Evolutionary conservation across 1,140 invertebrate genomes (phyloP).

Genomic region (Euwallacea fornicatus): DNA sequence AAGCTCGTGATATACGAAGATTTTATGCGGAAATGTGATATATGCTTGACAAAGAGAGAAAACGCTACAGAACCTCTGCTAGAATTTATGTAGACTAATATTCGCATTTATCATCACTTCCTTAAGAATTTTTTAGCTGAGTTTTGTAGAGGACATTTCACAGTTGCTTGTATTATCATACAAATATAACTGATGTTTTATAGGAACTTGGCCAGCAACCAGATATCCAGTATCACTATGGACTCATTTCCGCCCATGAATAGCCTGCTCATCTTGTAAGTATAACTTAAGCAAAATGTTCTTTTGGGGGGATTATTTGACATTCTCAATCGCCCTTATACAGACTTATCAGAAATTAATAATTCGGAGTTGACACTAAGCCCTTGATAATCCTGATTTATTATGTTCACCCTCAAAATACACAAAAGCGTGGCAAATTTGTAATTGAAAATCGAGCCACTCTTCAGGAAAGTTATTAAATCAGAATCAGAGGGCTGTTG

Average conservation of each 20-base stretch:
- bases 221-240: conserved; percentile 63
- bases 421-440: too few species aligned
- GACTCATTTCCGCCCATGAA: conserved; percentile 63
- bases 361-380: too few species aligned
- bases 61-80: conserved; percentile 19
- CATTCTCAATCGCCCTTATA: neutral
- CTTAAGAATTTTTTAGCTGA: too few species aligned
- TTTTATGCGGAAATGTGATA: conserved; percentile 33
- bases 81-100: conserved; percentile 30
- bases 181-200: conserved; percentile 47
- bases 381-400: too few species aligned
- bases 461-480: too few species aligned
- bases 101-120: conserved; percentile 19
- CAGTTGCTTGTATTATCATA: too few species aligned
- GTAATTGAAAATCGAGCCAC: too few species aligned
- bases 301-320: too few species aligned
- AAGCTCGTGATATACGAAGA: conserved; percentile 22
- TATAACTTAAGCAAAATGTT: conserved; percentile 43
- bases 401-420: too few species aligned
- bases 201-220: conserved; percentile 71
- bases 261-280: conserved; percentile 69
- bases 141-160: neutral
- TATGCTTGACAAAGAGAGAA: conserved; percentile 28
- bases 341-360: too few species aligned
- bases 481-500: too few species aligned